Conservation (phyloP, 2,888 invertebrate species). For the Ephialtes manifestator region DNA sequence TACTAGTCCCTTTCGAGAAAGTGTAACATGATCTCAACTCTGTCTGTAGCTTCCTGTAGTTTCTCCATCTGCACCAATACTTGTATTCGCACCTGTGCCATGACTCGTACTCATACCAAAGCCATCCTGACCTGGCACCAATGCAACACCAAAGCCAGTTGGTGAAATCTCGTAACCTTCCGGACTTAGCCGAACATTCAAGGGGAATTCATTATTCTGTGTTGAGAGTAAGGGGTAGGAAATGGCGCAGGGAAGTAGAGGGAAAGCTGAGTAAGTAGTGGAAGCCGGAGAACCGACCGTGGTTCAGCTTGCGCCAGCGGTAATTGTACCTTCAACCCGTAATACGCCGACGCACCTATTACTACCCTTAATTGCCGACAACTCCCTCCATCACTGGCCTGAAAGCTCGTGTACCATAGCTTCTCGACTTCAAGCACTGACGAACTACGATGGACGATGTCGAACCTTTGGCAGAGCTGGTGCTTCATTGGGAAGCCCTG, state of each 20-base stretch:
- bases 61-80: not conserved
- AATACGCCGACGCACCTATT: constrained; percentile 53
- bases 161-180: constrained; percentile 39
- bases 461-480: not conserved
- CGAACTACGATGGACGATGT: constrained; percentile 15
- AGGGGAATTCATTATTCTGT: constrained; percentile 50
- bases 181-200: constrained; percentile 57
- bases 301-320: constrained; percentile 30
- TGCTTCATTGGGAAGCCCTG: not conserved
- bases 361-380: constrained; percentile 49
- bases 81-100: not conserved
- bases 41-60: not conserved
- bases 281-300: constrained; percentile 13
- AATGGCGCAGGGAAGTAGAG: constrained; percentile 4
- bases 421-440: constrained; percentile 5
- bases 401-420: constrained; percentile 30
- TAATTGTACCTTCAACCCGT: constrained; percentile 56
- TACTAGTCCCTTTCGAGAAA: constrained; percentile 23
- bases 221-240: not conserved
- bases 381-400: constrained; percentile 7
- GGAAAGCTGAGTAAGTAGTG: constrained; percentile 25
- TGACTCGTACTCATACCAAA: constrained; percentile 11
- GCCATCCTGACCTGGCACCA: not conserved
- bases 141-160: constrained; percentile 50
- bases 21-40: constrained; percentile 1